Conservation (phyloP, 2,888 invertebrate species). For the Phengaris arion region DNA sequence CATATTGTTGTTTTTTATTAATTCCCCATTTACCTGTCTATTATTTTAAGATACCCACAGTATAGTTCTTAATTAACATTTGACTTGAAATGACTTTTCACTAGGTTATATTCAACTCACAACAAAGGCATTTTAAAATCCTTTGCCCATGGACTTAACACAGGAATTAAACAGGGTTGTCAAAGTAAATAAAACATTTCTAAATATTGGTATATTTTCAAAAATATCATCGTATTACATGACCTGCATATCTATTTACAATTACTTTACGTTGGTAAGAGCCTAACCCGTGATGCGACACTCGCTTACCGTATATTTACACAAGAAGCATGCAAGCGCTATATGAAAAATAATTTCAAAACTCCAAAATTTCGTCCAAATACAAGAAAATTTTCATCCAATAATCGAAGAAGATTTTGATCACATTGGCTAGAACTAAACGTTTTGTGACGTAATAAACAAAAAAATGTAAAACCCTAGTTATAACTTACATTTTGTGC, state of each 20-base stretch:
- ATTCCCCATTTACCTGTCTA: neutral
- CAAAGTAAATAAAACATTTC: constrained; percentile 51
- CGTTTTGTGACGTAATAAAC: no score
- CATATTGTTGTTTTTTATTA: constrained; percentile 57
- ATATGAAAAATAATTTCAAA: constrained; percentile 29
- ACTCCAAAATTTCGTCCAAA: neutral
- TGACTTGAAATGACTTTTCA: no score
- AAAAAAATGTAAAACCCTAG: no score
- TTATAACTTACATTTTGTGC: no score
- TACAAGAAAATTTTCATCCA: neutral
- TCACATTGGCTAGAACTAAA: neutral
- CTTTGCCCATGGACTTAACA: no score
- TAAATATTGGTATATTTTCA: constrained; percentile 79
- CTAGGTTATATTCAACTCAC: no score
- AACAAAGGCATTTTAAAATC: no score
- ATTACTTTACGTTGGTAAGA: constrained; percentile 66
- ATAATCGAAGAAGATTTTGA: neutral
- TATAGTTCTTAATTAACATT: no score
- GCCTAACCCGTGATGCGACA: constrained; percentile 37
- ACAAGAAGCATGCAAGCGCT: constrained; percentile 44
- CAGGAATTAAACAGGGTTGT: neutral
- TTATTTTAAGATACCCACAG: no score
- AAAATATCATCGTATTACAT: constrained; percentile 78
- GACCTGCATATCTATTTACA: constrained; percentile 78
- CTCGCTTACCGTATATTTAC: constrained; percentile 46